A percentile compares a stretch with the other conserved stretches of the same genome.
These are phyloP conservation scores for Dryoscopus gambensis DNA, from an alignment of 2,113 vertebrate genomes.

Conservation along the genomic window DNA sequence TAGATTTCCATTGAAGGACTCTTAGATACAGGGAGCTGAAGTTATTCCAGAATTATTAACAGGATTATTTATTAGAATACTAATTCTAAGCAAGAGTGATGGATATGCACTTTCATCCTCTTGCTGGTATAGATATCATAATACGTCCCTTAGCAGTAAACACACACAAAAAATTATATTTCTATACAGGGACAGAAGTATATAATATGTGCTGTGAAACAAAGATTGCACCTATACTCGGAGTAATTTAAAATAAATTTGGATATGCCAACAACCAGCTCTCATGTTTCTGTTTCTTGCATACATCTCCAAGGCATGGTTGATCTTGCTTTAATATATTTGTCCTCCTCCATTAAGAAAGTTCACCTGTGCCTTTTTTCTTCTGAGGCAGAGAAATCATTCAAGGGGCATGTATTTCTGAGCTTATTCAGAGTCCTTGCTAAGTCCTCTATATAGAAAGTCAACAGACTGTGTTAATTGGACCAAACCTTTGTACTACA, in stretches of 20 bases:
- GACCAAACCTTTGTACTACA: background rate
- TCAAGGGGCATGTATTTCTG: background rate
- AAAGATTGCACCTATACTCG: background rate
- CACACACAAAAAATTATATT: background rate
- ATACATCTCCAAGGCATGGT: background rate
- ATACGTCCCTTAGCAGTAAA: background rate
- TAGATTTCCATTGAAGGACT: background rate
- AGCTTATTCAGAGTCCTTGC: slow-evolving; percentile 7
- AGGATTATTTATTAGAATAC: background rate
- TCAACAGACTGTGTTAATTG: slow-evolving; percentile 27
- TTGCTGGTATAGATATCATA: background rate
- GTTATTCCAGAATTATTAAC: background rate
- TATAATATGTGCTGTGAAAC: background rate
- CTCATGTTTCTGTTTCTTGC: background rate
- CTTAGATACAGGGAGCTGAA: background rate
- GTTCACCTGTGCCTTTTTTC: background rate
- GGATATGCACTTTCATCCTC: background rate
- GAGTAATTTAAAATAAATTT: background rate
- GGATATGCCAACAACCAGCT: background rate
- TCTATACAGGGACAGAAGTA: background rate
- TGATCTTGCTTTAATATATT: background rate
- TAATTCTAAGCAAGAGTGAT: background rate
- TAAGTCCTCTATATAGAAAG: background rate
- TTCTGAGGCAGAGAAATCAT: background rate
- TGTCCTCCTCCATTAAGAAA: background rate